Conservation (phyloP, 2,888 invertebrate genomes). For the Pachydiplax longipennis region DNA sequence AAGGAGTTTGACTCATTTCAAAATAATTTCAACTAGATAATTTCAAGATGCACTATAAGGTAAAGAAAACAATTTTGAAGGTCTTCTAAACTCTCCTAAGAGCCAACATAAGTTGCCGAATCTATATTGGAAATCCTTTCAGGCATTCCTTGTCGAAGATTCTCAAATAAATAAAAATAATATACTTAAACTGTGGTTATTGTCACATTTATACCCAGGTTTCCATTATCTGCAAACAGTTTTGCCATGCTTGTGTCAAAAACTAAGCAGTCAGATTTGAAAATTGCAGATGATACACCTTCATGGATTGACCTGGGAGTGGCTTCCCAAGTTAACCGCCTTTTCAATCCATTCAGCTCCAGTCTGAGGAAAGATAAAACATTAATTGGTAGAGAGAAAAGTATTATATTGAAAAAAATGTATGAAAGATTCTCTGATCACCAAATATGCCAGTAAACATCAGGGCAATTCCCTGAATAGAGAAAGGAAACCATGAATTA, state of each 20-base stretch:
- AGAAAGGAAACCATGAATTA: too few species aligned
- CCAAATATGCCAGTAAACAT: too few species aligned
- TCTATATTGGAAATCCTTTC: too few species aligned
- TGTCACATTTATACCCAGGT: slow-evolving; percentile 98
- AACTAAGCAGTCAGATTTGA: slow-evolving; percentile 97
- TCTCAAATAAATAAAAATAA: background rate
- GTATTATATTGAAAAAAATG: too few species aligned
- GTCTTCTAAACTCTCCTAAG: too few species aligned
- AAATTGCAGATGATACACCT: slow-evolving; percentile 96
- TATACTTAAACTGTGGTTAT: slow-evolving; percentile 83
- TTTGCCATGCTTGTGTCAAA: slow-evolving; percentile 99
- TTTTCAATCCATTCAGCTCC: slow-evolving; percentile 93
- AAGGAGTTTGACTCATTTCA: too few species aligned
- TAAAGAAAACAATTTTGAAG: too few species aligned
- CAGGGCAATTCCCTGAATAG: too few species aligned
- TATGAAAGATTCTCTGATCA: too few species aligned
- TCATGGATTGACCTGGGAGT: slow-evolving; percentile 98
- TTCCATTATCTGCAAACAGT: slow-evolving; percentile 98
- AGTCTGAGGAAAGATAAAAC: slow-evolving; percentile 67
- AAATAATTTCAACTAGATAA: too few species aligned
- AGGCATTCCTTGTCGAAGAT: background rate
- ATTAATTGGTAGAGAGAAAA: background rate
- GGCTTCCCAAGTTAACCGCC: slow-evolving; percentile 98
- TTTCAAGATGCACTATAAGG: too few species aligned
- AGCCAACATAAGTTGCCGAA: too few species aligned